Evolutionary conservation across 1,140 invertebrate species (phyloP), one percentile per base, ranked within the genome.

Genomic region (Drosophila nannoptera): DNA sequence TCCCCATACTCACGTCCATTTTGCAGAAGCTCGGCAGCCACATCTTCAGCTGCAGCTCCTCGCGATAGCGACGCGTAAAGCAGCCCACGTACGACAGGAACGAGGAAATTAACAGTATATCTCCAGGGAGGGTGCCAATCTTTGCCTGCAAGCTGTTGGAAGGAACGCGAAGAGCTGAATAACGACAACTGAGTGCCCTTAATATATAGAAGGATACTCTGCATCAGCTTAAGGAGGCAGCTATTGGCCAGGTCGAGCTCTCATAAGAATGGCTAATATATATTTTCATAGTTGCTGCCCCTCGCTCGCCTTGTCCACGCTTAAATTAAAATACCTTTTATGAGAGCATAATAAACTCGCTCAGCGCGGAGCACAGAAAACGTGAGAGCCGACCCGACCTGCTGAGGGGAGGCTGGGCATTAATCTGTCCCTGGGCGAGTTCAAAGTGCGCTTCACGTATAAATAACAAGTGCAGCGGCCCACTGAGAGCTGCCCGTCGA

Each of bases 41-140:
- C 78, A 94, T 91, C 50, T 95, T 93, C 32, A 97, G 92, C 80
- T 97, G 91, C 38, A 99, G 91, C 75, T 97, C 94, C 12, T 92
- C 86, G 62, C 97, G 91, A 88, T 98, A 99, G 60, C 92, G 92
- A 82, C 95, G 94, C 31, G 95, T 97, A 89, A 99, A 99, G 81
- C 96, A 97, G 11, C 97, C 97, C 40, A 98, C 94, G 89, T 99
- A 99, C 0, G 97, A 98, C 49, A 99, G 94, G 91, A 98, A 99
- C 7, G 97, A 96, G 35, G 97, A 96, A 33, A 97, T 94, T 45
- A 98, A 89, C 4, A 99, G 90, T 53, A 98, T 94, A 89, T 99
- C 97, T 12, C 97, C 97, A 5, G 97, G 96, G 55, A 98, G 90
- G 67, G 95, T 97, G 42, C 93, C 91, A 73, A 93, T 94, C 76